Evolutionary conservation across 2,797 vertebrate genomes (phyloP), one percentile per base, ranked within the genome.

Genomic region (Onychomys arenicola): DNA sequence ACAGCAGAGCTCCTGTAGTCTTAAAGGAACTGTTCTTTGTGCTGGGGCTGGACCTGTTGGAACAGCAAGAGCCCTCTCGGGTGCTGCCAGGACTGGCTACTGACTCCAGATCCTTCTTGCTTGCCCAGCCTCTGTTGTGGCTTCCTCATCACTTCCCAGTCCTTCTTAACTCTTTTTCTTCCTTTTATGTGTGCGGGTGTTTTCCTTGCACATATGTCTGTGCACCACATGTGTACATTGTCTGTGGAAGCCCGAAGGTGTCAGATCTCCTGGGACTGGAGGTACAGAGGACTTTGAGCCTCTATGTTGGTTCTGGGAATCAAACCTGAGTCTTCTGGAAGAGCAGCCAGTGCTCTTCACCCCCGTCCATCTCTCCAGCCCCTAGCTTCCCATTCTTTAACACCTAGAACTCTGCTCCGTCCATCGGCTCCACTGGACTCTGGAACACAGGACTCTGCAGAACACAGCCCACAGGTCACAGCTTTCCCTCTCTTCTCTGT

Each of bases 21-120:
- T 88, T 81, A 77, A 82, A 94, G 43, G 80, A 86, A 80, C 12
- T 77, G 10, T 52, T 94, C 55, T 86, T 75, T 95, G 57, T 63
- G 76, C 59, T 25, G 43, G 67, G 69, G 12, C 32, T 4, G 21
- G 55, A 40, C 77, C 82, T 96, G 40, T 19, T 49, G 84, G 49
- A 61, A 19, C 69, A 49, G 23, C 6, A 1, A 59, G 71, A 78
- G 43, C n/a, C 59, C 16, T 82, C 75, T 27, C 14, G 13, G 43
- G 52, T n/a, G 34, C 34, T 10, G 40, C 67, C 9, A 83, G 32
- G 49, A 86, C 7, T 25, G 23, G 29, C 13, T 32, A 21, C 34
- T 32, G 57, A 43, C 29, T 25, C 81, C 46, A 34, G 34, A 2
- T 25, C 40, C 6, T 34, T 11, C 84, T 90, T 11, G 13, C 34